Percentiles rank a stretch among this genome's conserved stretches.
These are phyloP conservation scores for Patella caerulea DNA, from an alignment of 2,888 invertebrate genomes.

Conservation along the genomic window DNA sequence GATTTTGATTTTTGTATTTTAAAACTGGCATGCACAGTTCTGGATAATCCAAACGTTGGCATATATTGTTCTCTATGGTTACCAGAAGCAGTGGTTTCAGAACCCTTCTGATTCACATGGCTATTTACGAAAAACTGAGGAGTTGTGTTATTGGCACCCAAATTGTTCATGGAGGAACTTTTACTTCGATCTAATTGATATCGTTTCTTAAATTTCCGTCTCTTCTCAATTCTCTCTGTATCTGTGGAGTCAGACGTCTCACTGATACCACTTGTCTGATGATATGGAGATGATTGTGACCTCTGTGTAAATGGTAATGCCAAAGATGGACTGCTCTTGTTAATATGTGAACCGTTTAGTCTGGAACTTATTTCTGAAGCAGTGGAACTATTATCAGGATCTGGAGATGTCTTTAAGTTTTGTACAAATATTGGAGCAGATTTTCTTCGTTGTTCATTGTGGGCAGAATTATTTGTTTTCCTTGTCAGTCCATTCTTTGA, in stretches of 20 bases:
- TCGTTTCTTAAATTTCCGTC: slow-evolving; percentile 49
- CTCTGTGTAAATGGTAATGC: background rate
- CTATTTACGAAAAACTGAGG: background rate
- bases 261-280: slow-evolving; percentile 18
- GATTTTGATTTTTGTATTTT: too few relatives aligned
- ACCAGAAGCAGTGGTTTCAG: too few relatives aligned
- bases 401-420: background rate
- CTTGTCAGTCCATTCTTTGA: too few relatives aligned
- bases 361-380: background rate
- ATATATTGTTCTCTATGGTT: too few relatives aligned
- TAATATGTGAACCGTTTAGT: background rate
- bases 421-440: background rate
- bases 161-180: slow-evolving; percentile 56
- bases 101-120: background rate
- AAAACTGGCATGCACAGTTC: too few relatives aligned
- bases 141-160: slow-evolving; percentile 25
- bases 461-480: too few relatives aligned
- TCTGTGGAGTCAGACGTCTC: slow-evolving; percentile 64
- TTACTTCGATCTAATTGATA: slow-evolving; percentile 57
- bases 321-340: background rate
- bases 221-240: slow-evolving; percentile 51
- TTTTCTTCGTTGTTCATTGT: background rate
- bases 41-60: too few relatives aligned
- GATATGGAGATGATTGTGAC: background rate
- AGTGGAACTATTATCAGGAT: background rate